phyloP scores from a whole-genome alignment of 2,888 invertebrate species.

The Chloroclystis v-ata region DNA sequence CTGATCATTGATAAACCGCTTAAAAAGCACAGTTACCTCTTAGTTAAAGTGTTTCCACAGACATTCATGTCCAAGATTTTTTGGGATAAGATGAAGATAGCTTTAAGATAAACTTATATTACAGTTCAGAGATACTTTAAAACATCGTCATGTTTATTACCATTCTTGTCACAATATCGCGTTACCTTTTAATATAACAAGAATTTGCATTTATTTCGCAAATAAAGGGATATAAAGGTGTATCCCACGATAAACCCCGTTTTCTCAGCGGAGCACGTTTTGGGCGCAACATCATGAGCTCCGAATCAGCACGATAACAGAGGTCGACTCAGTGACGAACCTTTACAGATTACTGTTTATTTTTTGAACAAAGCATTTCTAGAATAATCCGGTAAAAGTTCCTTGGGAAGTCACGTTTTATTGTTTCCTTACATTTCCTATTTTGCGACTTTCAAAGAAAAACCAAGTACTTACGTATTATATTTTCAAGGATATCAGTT shows the following conservation, averaged over 20 bases:
- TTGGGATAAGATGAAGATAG: too few species aligned
- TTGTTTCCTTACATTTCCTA: not conserved
- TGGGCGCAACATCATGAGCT: conserved; percentile 23
- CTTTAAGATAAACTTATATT: too few species aligned
- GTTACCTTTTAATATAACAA: not conserved
- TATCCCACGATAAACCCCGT: not conserved
- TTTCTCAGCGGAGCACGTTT: conserved; percentile 6
- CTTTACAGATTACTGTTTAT: conserved; percentile 16
- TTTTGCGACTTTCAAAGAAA: too few species aligned
- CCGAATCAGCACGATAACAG: conserved; percentile 23
- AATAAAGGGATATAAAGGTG: not conserved
- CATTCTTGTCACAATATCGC: too few species aligned
- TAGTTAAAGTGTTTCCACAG: too few species aligned
- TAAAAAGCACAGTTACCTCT: too few species aligned
- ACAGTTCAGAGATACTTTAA: too few species aligned
- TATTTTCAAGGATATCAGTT: too few species aligned
- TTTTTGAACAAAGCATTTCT: conserved; percentile 20
- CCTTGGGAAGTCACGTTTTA: not conserved
- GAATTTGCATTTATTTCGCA: not conserved
- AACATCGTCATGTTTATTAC: too few species aligned
- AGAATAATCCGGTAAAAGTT: not conserved
- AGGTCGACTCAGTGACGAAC: conserved; percentile 32
- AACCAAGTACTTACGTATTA: too few species aligned
- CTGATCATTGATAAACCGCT: too few species aligned
- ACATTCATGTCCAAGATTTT: too few species aligned